These are phyloP conservation scores for Protonemura montana DNA, from an alignment of 2,888 invertebrate species.

Conservation along the genomic window DNA sequence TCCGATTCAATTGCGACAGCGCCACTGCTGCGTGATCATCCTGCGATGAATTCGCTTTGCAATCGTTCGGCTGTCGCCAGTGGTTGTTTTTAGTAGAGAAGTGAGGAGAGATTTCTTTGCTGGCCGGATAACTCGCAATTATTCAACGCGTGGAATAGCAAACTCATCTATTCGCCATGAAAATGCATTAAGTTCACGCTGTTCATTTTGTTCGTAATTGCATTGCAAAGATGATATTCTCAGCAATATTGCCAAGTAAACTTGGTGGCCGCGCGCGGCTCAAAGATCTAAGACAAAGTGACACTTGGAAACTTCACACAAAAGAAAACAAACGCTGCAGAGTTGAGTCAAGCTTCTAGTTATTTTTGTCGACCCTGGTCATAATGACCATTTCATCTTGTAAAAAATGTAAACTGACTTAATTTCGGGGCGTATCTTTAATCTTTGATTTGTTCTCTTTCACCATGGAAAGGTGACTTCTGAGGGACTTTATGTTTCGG, in stretches of 20 bases:
- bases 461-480: neutral
- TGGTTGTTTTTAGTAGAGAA: too few species aligned
- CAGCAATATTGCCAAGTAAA: slow-evolving; percentile 16
- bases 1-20: neutral
- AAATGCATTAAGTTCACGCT: neutral
- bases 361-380: slow-evolving; percentile 27
- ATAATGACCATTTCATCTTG: slow-evolving; percentile 31
- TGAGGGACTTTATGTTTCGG: slow-evolving; percentile 15
- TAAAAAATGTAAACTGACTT: neutral
- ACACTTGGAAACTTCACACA: slow-evolving; percentile 19
- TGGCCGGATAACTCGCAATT: neutral
- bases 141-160: neutral
- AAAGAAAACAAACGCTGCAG: slow-evolving; percentile 22
- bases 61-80: too few species aligned
- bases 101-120: neutral
- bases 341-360: neutral
- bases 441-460: slow-evolving; percentile 30
- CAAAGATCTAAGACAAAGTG: slow-evolving; percentile 17
- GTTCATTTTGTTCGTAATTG: neutral
- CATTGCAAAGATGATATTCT: neutral
- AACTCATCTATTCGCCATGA: neutral
- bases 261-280: neutral
- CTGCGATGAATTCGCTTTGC: too few species aligned
- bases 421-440: slow-evolving; percentile 28
- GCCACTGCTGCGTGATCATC: too few species aligned